Evolutionary conservation across 2,113 vertebrate genomes (phyloP), one percentile per base, ranked within the genome.

Genomic region (Oxyura jamaicensis): DNA sequence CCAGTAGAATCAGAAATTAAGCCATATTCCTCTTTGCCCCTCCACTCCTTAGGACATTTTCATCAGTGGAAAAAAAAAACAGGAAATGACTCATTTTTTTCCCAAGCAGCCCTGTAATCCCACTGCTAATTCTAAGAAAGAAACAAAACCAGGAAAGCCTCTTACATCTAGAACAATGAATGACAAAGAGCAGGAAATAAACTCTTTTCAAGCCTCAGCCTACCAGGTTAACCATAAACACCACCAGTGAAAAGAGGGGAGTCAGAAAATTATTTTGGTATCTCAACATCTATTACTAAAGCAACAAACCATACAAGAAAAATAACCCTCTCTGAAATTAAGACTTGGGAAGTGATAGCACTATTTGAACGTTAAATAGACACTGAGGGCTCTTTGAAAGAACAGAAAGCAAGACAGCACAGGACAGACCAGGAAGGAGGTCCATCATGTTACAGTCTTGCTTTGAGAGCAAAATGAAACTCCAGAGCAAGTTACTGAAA

Each of bases 61-160:
- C 48, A 89, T 85, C 81, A 85, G 67, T 86, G 68, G 90, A 41
- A 41, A 41, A 97, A 41, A 97, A 97, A 94, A 88, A 63, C 91
- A 96, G 98, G 98, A 98, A 98, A 91, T 98, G 97, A 98, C 92
- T 98, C 97, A 98, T 19, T 69, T 93, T 93, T 96, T 93, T 98
- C 96, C 92, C 95, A 97, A 94, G 91, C 77, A 95, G 88, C 78
- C 77, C 83, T 58, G 11, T 94, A 96, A 95, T 91, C 92, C 90
- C 92, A 63, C 63, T 80, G 74, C 3, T 42, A 85, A 68, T 84
- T 75, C 82, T 96, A 86, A 95, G 96, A 96, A 48, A 17, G 88
- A 97, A 97, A 97, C 97, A 97, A 98, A 98, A 97, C 52, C 96
- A 98, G 97, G 98, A 98, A 98, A 95, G 85, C 59, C 50, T 83